Conservation (phyloP, 1,140 invertebrate species). For the Spodoptera litura region DNA sequence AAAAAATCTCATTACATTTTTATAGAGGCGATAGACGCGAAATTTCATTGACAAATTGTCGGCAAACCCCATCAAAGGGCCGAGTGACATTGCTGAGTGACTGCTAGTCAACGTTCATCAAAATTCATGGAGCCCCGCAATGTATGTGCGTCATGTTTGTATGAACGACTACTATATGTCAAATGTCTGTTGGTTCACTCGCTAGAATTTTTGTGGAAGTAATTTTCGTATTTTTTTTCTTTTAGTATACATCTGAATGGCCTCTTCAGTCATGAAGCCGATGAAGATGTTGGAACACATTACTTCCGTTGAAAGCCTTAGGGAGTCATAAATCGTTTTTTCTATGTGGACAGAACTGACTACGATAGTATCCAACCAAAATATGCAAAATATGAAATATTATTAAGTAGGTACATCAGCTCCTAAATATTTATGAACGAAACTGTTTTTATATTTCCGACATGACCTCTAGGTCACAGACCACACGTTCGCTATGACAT, state of each 20-base stretch:
- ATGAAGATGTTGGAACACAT: no score
- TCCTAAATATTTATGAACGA: slow-evolving; percentile 11
- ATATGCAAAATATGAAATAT: slow-evolving; percentile 17
- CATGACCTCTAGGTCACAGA: slow-evolving; percentile 19
- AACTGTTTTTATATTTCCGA: not conserved
- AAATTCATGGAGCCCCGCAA: slow-evolving; percentile 63
- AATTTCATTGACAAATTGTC: slow-evolving; percentile 47
- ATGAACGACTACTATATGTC: slow-evolving; percentile 26
- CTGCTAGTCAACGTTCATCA: slow-evolving; percentile 57
- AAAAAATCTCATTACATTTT: slow-evolving; percentile 48
- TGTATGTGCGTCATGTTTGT: slow-evolving; percentile 41
- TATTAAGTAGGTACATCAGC: slow-evolving; percentile 16
- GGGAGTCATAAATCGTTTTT: no score
- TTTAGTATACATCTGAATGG: not conserved
- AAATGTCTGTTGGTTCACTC: not conserved
- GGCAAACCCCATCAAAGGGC: slow-evolving; percentile 32
- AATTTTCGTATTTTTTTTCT: not conserved
- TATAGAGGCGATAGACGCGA: slow-evolving; percentile 37
- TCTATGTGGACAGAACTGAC: no score
- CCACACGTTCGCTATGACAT: slow-evolving; percentile 2
- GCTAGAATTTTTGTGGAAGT: not conserved
- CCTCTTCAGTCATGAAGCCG: no score
- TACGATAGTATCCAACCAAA: not conserved
- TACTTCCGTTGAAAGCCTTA: no score
- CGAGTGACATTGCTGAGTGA: slow-evolving; percentile 49